Percentiles rank a stretch among this genome's conserved stretches.
These are phyloP conservation scores for Gryllus bimaculatus DNA, from an alignment of 1,140 invertebrate species.

Conservation along the genomic window DNA sequence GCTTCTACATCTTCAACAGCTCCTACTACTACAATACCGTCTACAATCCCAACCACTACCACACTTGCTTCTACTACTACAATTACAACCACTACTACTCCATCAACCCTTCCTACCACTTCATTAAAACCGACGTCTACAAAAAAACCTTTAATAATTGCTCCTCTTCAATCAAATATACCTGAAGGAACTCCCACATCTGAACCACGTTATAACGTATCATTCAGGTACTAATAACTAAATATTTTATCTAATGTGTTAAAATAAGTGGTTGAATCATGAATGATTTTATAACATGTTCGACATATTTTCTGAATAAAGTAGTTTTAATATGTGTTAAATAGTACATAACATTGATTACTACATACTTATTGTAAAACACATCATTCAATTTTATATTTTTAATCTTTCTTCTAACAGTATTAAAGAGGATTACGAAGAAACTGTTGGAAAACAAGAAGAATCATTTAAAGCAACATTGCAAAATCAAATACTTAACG, in stretches of 20 bases:
- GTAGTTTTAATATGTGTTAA: too few species aligned
- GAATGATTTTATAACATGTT: too few species aligned
- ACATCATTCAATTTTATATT: too few species aligned
- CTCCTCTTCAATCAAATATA: not conserved
- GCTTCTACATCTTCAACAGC: not conserved
- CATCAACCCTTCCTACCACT: not conserved
- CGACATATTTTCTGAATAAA: too few species aligned
- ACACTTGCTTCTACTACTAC: not conserved
- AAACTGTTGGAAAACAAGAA: constrained; percentile 15
- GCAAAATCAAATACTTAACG: constrained; percentile 12
- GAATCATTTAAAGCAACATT: constrained; percentile 15
- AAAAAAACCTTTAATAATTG: not conserved
- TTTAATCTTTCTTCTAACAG: not conserved
- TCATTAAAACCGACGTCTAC: not conserved
- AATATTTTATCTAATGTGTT: too few species aligned
- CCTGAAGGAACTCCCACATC: too few species aligned
- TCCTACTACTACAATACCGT: not conserved
- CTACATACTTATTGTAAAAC: too few species aligned
- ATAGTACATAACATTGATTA: too few species aligned
- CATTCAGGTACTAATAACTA: too few species aligned
- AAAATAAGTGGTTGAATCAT: too few species aligned
- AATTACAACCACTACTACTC: constrained; percentile 10
- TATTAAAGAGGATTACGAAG: constrained; percentile 19
- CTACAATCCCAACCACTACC: constrained; percentile 3
- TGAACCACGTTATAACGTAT: too few species aligned